These are phyloP conservation scores for Mus caroli DNA, from an alignment of 2,797 vertebrate genomes.

Conservation along the genomic window DNA sequence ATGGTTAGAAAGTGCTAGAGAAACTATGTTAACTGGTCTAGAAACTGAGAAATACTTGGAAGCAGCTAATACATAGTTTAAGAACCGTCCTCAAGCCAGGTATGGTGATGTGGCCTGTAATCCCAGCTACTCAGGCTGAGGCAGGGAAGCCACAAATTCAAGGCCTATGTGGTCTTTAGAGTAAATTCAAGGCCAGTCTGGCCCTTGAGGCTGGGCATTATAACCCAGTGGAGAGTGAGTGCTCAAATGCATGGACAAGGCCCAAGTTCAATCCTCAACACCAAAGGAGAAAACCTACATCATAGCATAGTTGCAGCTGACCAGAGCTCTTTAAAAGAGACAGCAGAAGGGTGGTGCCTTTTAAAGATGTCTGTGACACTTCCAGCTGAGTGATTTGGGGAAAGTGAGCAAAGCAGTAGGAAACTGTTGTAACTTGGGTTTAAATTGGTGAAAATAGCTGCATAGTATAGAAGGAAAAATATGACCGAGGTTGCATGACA, in stretches of 20 bases:
- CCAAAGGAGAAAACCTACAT: neutral
- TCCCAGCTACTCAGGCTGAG: neutral
- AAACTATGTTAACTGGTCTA: neutral
- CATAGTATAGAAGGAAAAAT: slow-evolving; percentile 32
- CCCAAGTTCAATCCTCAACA: neutral
- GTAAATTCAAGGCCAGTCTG: neutral
- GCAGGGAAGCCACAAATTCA: neutral
- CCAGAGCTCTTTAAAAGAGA: neutral
- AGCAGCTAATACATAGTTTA: neutral
- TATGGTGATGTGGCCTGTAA: neutral
- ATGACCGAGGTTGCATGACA: neutral
- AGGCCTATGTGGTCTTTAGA: neutral
- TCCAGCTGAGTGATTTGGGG: neutral
- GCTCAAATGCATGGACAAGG: neutral
- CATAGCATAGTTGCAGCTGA: neutral
- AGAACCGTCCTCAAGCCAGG: neutral
- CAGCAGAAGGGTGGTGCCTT: neutral
- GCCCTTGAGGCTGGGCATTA: neutral
- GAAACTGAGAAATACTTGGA: neutral
- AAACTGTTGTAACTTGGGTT: neutral
- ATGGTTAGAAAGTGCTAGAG: no score
- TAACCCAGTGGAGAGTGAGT: neutral
- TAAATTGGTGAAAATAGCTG: neutral
- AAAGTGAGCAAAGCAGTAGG: neutral
- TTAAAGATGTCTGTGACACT: neutral